Percentiles rank a stretch among this genome's conserved stretches.
Conservation (phyloP, 1,140 invertebrate genomes). For the Zaprionus taronus region DNA sequence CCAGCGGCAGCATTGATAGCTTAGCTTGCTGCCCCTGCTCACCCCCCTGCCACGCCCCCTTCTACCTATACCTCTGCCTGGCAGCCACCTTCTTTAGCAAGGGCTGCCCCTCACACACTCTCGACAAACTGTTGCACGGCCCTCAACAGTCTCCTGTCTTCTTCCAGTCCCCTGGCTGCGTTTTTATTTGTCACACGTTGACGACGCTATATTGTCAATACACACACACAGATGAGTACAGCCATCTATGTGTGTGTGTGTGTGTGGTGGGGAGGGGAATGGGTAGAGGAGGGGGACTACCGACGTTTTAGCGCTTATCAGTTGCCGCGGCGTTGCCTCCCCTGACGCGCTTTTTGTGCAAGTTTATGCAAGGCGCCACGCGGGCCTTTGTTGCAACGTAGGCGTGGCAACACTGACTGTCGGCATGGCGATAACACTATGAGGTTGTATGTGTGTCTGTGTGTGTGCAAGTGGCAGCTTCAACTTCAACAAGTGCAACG, state of each 20-base stretch:
- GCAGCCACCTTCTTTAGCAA: background rate
- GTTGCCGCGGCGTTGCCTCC: background rate
- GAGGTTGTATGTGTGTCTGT: constrained; percentile 32
- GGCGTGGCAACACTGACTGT: background rate
- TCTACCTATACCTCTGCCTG: background rate
- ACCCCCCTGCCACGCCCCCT: constrained; percentile 1
- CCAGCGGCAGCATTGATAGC: constrained; percentile 69
- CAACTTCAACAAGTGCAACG: constrained; percentile 62
- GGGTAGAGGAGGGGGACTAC: background rate
- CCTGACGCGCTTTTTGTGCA: constrained; percentile 2
- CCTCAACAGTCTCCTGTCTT: constrained; percentile 21
- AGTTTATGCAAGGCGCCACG: background rate
- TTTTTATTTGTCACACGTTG: constrained; percentile 58
- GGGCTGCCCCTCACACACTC: background rate
- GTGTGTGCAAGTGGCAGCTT: constrained; percentile 51
- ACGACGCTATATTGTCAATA: constrained; percentile 48
- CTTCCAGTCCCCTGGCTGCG: constrained; percentile 32
- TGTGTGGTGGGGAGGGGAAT: background rate
- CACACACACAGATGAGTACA: constrained; percentile 25
- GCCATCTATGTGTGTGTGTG: constrained; percentile 6
- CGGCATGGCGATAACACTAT: constrained; percentile 1
- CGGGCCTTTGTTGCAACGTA: background rate
- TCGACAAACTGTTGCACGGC: constrained; percentile 65
- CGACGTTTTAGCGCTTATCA: constrained; percentile 4
- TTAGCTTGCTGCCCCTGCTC: constrained; percentile 10